These are phyloP conservation scores for Zygothrica quintamaculata DNA, from an alignment of 2,888 invertebrate genomes.

Conservation along the genomic window DNA sequence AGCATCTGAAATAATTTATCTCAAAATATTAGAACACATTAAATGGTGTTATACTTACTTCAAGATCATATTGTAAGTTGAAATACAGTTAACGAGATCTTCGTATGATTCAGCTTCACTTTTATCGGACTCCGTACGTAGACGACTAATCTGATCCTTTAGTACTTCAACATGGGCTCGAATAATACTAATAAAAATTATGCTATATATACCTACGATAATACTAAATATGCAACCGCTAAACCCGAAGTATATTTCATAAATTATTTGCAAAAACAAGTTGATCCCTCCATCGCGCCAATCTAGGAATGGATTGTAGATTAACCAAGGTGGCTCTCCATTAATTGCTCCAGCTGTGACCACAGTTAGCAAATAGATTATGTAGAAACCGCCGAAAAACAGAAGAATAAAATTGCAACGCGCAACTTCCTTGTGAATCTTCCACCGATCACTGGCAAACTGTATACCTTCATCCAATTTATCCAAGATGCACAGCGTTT, in stretches of 20 bases:
- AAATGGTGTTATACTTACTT: slow-evolving; percentile 5
- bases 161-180: slow-evolving; percentile 40
- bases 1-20: too few relatives aligned
- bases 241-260: slow-evolving; percentile 39
- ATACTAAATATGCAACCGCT: slow-evolving; percentile 34
- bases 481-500: slow-evolving; percentile 26
- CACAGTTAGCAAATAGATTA: slow-evolving; percentile 11
- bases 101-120: slow-evolving; percentile 36
- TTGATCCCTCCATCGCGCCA: slow-evolving; percentile 38
- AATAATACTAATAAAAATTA: slow-evolving; percentile 41
- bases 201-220: slow-evolving; percentile 36
- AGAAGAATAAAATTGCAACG: slow-evolving; percentile 42
- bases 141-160: slow-evolving; percentile 35
- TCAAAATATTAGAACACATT: too few relatives aligned
- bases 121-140: slow-evolving; percentile 26
- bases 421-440: slow-evolving; percentile 50
- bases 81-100: slow-evolving; percentile 36
- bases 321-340: slow-evolving; percentile 47
- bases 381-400: too few relatives aligned
- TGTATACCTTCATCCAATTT: slow-evolving; percentile 33
- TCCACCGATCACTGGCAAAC: slow-evolving; percentile 24
- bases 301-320: slow-evolving; percentile 57
- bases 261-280: slow-evolving; percentile 32
- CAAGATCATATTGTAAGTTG: neutral
- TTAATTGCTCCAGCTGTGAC: slow-evolving; percentile 21